Percentiles rank a stretch among this genome's conserved stretches.
Conservation (phyloP, 2,888 invertebrate genomes). For the Chalcis sispes region DNA sequence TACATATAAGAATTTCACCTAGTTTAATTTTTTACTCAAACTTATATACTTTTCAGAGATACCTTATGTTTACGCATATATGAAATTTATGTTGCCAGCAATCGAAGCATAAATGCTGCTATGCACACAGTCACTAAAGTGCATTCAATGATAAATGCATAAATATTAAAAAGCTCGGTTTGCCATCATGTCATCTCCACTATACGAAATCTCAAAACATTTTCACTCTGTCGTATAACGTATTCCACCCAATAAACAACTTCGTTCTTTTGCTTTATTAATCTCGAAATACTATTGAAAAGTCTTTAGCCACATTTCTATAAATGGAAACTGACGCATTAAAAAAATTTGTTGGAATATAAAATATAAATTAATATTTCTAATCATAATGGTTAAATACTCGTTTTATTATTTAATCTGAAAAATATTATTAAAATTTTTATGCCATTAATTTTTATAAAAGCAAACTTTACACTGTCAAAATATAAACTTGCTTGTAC, state of each 20-base stretch:
- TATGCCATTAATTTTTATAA: no score
- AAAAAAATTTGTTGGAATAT: no score
- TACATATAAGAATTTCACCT: neutral
- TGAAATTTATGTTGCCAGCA: neutral
- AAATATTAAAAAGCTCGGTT: conserved; percentile 29
- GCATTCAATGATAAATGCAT: neutral
- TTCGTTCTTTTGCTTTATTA: conserved; percentile 75
- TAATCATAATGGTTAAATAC: no score
- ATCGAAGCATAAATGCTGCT: neutral
- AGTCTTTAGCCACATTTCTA: neutral
- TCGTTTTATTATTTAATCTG: no score
- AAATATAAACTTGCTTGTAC: conserved; percentile 22
- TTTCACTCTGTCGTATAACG: conserved; percentile 23
- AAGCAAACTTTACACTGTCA: no score
- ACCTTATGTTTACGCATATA: neutral
- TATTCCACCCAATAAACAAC: conserved; percentile 76
- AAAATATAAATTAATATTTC: no score
- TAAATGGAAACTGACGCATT: no score
- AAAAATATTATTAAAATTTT: no score
- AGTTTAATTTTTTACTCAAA: conserved; percentile 1
- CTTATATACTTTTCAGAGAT: neutral
- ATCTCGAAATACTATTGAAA: conserved; percentile 24
- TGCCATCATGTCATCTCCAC: conserved; percentile 31
- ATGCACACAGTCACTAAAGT: neutral
- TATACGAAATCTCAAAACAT: conserved; percentile 2